These are phyloP conservation scores for Albula glossodonta DNA, from an alignment of 2,113 vertebrate genomes.

Conservation along the genomic window DNA sequence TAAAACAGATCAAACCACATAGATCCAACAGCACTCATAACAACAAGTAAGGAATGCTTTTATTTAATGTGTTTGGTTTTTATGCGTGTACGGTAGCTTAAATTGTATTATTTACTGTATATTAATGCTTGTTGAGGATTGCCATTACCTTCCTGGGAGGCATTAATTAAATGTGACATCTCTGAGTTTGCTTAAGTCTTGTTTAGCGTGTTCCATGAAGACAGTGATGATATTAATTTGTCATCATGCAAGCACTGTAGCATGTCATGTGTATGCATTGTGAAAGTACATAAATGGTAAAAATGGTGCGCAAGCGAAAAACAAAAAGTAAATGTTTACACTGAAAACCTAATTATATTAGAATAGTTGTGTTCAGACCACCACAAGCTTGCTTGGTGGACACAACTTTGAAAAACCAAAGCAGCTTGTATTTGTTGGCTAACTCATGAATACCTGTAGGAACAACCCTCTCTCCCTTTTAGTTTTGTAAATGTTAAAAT, in stretches of 20 bases:
- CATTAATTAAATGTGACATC: not conserved
- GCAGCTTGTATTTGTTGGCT: not conserved
- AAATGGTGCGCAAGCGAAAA: not conserved
- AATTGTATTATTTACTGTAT: no score
- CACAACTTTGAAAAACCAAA: not conserved
- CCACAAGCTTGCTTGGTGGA: not conserved
- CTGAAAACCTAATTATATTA: not conserved
- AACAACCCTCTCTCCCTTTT: not conserved
- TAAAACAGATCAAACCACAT: not conserved
- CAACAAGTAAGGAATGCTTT: not conserved
- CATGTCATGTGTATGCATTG: not conserved
- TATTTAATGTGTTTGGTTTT: no score
- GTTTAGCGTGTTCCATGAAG: not conserved
- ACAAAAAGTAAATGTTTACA: not conserved
- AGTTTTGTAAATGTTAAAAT: no score
- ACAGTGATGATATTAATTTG: not conserved
- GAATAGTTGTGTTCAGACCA: not conserved
- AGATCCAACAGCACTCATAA: not conserved
- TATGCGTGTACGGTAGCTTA: no score
- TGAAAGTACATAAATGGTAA: not conserved
- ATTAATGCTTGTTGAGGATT: no score
- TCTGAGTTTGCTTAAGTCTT: not conserved
- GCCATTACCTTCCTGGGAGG: no score
- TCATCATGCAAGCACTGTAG: not conserved
- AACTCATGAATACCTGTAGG: not conserved